These are phyloP conservation scores for Tenualosa ilisha DNA, from an alignment of 2,797 vertebrate species.

Conservation along the genomic window DNA sequence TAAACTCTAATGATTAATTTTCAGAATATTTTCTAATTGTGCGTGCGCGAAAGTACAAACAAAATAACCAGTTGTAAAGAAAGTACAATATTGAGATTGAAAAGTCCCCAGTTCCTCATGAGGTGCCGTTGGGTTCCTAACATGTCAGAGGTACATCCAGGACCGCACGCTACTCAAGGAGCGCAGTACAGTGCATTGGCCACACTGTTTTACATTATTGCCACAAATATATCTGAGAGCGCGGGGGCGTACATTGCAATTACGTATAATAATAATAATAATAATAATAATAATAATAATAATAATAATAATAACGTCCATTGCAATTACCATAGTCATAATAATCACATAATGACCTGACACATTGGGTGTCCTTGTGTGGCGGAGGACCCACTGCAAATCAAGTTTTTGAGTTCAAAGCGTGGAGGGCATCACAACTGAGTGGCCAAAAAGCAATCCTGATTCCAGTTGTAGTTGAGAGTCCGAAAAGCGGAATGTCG, in stretches of 20 bases:
- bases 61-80: background rate
- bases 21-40: conserved; percentile 21
- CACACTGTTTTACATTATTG: background rate
- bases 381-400: background rate
- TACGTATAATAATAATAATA: conserved; percentile 31
- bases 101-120: background rate
- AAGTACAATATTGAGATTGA: background rate
- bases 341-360: background rate
- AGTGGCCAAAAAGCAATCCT: background rate
- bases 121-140: background rate
- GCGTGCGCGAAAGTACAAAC: conserved; percentile 19
- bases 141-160: background rate
- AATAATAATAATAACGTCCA: conserved; percentile 28
- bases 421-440: background rate
- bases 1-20: background rate
- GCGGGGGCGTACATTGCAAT: conserved; percentile 31
- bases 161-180: background rate
- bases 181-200: background rate
- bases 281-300: conserved; percentile 42
- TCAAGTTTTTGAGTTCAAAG: conserved; percentile 4
- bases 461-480: background rate
- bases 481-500: conserved; percentile 39
- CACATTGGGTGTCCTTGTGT: background rate
- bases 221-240: background rate
- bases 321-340: background rate